A percentile compares a stretch with the other conserved stretches of the same genome.
These are phyloP conservation scores for Acheta domesticus DNA, from an alignment of 2,888 invertebrate genomes.

Conservation along the genomic window DNA sequence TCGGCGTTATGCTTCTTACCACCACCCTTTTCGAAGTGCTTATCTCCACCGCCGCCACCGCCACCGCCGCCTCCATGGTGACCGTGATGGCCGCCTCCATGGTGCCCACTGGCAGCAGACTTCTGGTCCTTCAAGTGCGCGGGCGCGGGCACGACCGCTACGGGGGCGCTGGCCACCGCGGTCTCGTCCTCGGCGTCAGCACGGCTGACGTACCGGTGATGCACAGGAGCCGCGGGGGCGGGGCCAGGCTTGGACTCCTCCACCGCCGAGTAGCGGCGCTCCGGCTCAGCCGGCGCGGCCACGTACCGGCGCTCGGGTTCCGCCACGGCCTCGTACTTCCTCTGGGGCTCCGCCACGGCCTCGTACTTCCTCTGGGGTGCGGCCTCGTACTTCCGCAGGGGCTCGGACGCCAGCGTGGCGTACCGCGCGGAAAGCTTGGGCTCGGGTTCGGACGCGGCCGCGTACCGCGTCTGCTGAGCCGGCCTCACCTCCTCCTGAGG, in stretches of 20 bases:
- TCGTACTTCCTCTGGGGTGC: too few relatives aligned
- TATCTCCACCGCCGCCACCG: slow-evolving; percentile 43
- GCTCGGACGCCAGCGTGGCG: too few relatives aligned
- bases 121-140: neutral
- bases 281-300: neutral
- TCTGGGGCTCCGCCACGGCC: neutral
- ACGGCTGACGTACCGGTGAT: neutral
- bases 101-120: slow-evolving; percentile 20
- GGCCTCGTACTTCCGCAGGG: too few relatives aligned
- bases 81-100: slow-evolving; percentile 23
- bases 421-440: too few relatives aligned
- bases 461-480: neutral
- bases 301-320: neutral
- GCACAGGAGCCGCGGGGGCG: neutral
- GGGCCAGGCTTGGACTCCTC: neutral
- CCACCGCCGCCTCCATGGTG: slow-evolving; percentile 46
- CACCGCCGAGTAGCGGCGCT: neutral
- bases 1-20: slow-evolving; percentile 56
- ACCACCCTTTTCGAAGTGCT: slow-evolving; percentile 49
- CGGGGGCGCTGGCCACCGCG: neutral
- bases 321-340: neutral
- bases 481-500: neutral
- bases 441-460: neutral
- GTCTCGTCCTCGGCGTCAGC: neutral
- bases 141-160: neutral